Evolutionary conservation across 2,797 vertebrate species (phyloP).

Genomic region (Platalea minor): DNA sequence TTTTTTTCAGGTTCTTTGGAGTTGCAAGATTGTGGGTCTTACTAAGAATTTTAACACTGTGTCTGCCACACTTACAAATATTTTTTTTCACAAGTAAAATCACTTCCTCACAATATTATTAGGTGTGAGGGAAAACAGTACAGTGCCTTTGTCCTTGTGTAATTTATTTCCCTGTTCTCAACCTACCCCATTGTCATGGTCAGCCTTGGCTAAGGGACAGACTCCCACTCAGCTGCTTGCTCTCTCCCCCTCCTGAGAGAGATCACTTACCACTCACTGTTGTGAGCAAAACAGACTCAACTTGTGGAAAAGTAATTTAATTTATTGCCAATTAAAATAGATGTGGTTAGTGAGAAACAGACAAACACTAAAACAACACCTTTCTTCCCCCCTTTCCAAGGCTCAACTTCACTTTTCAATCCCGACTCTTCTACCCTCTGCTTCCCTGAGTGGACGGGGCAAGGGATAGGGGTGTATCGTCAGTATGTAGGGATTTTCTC

Average conservation of each 20-base stretch:
- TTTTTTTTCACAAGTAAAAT: not conserved
- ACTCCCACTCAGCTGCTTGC: not conserved
- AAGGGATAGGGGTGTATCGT: not conserved
- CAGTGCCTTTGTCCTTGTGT: not conserved
- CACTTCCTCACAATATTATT: not conserved
- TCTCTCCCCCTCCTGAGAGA: accelerated
- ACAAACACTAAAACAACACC: not conserved
- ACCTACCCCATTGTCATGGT: not conserved
- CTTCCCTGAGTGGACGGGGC: accelerated
- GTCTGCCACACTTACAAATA: not conserved
- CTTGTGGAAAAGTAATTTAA: not conserved
- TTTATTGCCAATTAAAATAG: not conserved
- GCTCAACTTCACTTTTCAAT: not conserved
- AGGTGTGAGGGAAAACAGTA: not conserved
- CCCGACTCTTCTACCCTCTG: accelerated
- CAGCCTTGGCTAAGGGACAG: not conserved
- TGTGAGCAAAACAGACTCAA: not conserved
- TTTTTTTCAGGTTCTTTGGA: not conserved
- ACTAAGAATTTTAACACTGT: not conserved
- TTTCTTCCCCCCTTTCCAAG: not conserved
- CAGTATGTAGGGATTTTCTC: not conserved
- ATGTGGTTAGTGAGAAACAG: not conserved
- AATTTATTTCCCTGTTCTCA: not conserved
- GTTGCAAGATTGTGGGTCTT: not conserved
- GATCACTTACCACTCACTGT: accelerated